phyloP scores from a whole-genome alignment of 2,113 vertebrate genomes.

The Lepisosteus oculatus region DNA sequence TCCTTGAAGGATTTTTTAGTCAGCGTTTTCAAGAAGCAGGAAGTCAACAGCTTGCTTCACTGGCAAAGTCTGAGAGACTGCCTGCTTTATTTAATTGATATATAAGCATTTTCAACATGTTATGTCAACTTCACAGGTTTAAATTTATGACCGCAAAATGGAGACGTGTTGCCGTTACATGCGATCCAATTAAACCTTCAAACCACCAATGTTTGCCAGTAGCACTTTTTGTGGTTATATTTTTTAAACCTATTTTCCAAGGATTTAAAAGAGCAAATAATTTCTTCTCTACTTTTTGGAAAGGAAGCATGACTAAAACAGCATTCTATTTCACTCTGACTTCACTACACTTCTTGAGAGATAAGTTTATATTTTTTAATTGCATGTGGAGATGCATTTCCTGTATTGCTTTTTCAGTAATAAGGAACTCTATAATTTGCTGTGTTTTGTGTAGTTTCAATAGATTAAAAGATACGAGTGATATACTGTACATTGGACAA shows the following conservation, averaged over 20 bases:
- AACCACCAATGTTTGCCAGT: no score
- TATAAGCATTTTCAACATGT: constrained; percentile 41
- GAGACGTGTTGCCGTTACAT: not conserved
- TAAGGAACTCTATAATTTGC: no score
- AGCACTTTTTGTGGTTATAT: no score
- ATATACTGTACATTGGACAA: no score
- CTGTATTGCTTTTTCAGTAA: no score
- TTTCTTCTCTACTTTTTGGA: no score
- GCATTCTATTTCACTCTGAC: no score
- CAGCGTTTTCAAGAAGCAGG: not conserved
- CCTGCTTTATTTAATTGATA: constrained; percentile 25
- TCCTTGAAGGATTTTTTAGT: constrained; percentile 28
- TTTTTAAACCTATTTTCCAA: not conserved
- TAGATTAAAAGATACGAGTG: no score
- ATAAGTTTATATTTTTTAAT: no score
- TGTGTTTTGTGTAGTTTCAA: no score
- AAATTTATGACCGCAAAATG: not conserved
- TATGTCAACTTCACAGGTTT: constrained; percentile 34
- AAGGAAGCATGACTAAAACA: not conserved
- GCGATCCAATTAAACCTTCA: not conserved
- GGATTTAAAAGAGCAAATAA: not conserved
- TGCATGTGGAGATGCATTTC: no score
- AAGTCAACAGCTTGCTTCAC: constrained; percentile 38
- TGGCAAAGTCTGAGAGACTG: constrained; percentile 31
- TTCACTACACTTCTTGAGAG: no score